These are phyloP conservation scores for Scaeva pyrastri DNA, from an alignment of 2,888 invertebrate genomes.

Conservation along the genomic window DNA sequence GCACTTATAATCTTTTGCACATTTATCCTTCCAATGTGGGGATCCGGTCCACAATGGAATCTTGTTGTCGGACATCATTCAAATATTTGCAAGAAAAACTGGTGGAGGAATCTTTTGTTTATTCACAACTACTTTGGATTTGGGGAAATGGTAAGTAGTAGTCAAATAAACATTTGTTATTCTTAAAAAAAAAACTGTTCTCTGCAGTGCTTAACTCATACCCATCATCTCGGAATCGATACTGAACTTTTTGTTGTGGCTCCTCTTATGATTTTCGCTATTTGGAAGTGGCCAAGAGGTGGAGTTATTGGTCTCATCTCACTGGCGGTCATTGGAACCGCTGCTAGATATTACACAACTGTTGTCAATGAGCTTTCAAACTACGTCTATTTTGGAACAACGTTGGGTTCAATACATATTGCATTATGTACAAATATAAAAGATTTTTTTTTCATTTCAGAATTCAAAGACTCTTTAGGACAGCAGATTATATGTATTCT, in stretches of 20 bases:
- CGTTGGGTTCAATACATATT: constrained; percentile 20
- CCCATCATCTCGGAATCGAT: constrained; percentile 89
- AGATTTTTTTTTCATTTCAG: constrained; percentile 3
- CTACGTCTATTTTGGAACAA: constrained; percentile 87
- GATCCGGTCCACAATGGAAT: constrained; percentile 89
- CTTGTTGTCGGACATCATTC: constrained; percentile 88
- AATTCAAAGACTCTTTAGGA: constrained; percentile 87
- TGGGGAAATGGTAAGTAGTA: constrained; percentile 86
- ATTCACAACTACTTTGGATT: constrained; percentile 90
- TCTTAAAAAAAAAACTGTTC: background rate
- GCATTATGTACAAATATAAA: background rate
- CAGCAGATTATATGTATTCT: constrained; percentile 89
- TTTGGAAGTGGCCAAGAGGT: constrained; percentile 87
- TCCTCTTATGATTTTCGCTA: constrained; percentile 85
- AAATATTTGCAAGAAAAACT: constrained; percentile 87
- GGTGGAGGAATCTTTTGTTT: constrained; percentile 89
- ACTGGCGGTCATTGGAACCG: constrained; percentile 86
- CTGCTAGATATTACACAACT: constrained; percentile 87
- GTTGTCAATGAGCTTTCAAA: constrained; percentile 86
- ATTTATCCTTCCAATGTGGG: constrained; percentile 86
- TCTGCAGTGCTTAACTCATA: constrained; percentile 88
- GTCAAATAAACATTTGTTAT: background rate
- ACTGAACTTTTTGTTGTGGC: constrained; percentile 88
- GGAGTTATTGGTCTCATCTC: constrained; percentile 84
- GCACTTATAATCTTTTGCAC: constrained; percentile 89